phyloP scores from a whole-genome alignment of 2,113 vertebrate genomes.

The Tringa solitaria region DNA sequence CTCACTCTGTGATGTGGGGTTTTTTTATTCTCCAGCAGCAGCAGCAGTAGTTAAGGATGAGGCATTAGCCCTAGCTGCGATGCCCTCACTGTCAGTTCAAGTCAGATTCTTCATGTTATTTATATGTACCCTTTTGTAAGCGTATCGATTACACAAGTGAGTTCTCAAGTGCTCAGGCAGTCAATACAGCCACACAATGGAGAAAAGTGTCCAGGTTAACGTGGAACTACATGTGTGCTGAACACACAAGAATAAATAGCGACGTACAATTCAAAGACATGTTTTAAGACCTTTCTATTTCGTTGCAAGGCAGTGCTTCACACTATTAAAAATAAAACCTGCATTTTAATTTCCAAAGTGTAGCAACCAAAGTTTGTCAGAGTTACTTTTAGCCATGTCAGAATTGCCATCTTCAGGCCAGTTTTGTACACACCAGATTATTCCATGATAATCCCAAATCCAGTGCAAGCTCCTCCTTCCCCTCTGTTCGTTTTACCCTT shows the following conservation, averaged over 20 bases:
- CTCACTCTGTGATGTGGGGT: background rate
- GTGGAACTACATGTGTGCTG: background rate
- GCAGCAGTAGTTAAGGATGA: background rate
- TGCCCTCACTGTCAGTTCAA: conserved; percentile 6
- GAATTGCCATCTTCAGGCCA: conserved; percentile 48
- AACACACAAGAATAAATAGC: background rate
- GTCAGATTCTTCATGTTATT: conserved; percentile 19
- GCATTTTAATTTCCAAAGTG: background rate
- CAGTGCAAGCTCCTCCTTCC: conserved; percentile 9
- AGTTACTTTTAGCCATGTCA: background rate
- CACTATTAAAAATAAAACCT: background rate
- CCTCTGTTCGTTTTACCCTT: background rate
- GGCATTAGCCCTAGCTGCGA: background rate
- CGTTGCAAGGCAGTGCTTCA: background rate
- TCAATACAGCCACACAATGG: background rate
- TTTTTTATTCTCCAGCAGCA: background rate
- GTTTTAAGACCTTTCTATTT: background rate
- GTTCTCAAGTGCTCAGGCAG: background rate
- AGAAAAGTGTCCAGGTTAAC: background rate
- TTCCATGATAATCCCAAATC: background rate
- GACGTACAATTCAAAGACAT: background rate
- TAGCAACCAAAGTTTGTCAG: background rate
- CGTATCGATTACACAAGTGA: background rate
- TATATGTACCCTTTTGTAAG: conserved; percentile 17
- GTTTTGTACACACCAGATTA: background rate